These are phyloP conservation scores for Maniola hyperantus DNA, from an alignment of 2,888 invertebrate genomes.

Conservation along the genomic window DNA sequence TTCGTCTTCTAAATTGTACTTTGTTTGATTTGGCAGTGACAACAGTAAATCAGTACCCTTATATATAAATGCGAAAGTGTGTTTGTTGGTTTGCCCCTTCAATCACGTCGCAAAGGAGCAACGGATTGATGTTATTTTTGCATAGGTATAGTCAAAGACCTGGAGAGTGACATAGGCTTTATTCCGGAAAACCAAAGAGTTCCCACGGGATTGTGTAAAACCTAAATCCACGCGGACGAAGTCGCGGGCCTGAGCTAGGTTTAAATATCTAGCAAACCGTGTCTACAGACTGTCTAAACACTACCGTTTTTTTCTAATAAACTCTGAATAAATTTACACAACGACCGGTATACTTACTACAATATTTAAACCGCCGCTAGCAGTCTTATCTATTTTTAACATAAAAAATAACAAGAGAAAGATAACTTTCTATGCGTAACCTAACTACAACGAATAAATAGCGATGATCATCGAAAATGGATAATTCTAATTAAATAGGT, in stretches of 20 bases:
- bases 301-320: conserved; percentile 49
- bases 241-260: too few relatives aligned
- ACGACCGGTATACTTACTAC: conserved; percentile 49
- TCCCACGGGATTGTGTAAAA: too few relatives aligned
- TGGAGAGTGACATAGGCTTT: too few relatives aligned
- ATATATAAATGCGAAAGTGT: too few relatives aligned
- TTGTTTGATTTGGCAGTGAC: conserved; percentile 73
- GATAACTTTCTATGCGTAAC: conserved; percentile 32
- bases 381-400: conserved; percentile 38
- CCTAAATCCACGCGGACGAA: too few relatives aligned
- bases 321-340: conserved; percentile 55
- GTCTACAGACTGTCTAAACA: conserved; percentile 49
- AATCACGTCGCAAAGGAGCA: too few relatives aligned
- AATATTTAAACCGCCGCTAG: conserved; percentile 22
- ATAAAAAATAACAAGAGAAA: conserved; percentile 52
- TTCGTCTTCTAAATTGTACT: conserved; percentile 66
- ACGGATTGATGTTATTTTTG: too few relatives aligned
- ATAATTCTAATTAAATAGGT: conserved; percentile 40
- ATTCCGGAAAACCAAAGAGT: too few relatives aligned
- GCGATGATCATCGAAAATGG: conserved; percentile 53
- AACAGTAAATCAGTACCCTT: conserved; percentile 46
- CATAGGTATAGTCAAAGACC: too few relatives aligned
- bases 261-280: conserved; percentile 49
- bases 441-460: conserved; percentile 56
- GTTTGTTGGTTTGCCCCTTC: too few relatives aligned